phyloP scores from a whole-genome alignment of 2,113 vertebrate species.

The Struthio camelus region DNA sequence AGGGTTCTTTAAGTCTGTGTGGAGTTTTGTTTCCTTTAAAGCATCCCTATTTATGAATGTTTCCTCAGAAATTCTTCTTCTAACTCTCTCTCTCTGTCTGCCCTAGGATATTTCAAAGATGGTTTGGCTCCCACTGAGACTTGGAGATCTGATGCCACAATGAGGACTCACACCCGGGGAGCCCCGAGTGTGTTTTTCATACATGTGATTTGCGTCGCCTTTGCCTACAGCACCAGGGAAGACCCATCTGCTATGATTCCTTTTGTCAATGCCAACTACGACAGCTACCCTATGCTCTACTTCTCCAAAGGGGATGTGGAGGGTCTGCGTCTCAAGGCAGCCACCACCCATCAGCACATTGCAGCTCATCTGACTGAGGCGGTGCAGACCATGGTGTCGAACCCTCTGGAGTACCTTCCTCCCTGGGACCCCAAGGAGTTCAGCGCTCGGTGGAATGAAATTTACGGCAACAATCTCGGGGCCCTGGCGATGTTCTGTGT shows the following conservation, averaged over 20 bases:
- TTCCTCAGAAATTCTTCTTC: neutral
- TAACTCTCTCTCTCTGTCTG: conserved; percentile 22
- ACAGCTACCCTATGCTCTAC: conserved; percentile 95
- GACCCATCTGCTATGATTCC: conserved; percentile 81
- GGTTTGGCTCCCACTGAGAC: conserved; percentile 78
- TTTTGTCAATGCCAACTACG: conserved; percentile 92
- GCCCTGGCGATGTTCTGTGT: conserved; percentile 95
- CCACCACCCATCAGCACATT: conserved; percentile 83
- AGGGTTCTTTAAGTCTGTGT: neutral
- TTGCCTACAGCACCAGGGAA: conserved; percentile 66
- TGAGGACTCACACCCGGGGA: conserved; percentile 95
- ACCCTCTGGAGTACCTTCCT: conserved; percentile 89
- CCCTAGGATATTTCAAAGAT: conserved; percentile 81
- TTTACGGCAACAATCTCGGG: conserved; percentile 96
- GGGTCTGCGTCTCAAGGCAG: conserved; percentile 79
- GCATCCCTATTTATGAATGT: neutral
- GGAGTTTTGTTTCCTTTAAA: neutral
- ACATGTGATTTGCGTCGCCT: conserved; percentile 81
- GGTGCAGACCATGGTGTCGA: conserved; percentile 89
- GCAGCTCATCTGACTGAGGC: conserved; percentile 84
- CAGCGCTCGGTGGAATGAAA: conserved; percentile 95
- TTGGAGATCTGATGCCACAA: conserved; percentile 90
- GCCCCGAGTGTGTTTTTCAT: conserved; percentile 97
- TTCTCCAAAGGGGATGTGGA: conserved; percentile 85
- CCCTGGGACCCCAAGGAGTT: conserved; percentile 93